phyloP scores from a whole-genome alignment of 2,888 invertebrate species.

The Elegia similella region DNA sequence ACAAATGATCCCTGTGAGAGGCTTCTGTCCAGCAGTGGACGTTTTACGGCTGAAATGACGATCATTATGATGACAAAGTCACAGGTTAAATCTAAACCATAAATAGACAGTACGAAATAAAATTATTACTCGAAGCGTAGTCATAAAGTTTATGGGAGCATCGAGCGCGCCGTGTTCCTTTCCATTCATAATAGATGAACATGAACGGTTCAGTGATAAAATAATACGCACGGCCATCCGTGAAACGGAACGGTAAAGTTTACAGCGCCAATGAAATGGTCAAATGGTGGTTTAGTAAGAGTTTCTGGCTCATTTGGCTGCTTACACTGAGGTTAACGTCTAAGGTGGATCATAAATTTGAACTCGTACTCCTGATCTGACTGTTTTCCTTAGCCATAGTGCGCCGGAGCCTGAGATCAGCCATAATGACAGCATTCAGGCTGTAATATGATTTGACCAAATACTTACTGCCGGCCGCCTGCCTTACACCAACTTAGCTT shows the following conservation, averaged over 20 bases:
- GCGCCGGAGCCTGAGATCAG: too few species aligned
- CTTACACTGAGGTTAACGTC: neutral
- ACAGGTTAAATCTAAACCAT: too few species aligned
- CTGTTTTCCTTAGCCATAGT: too few species aligned
- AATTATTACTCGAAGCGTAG: slow-evolving; percentile 24
- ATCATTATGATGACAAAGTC: too few species aligned
- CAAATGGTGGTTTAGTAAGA: neutral
- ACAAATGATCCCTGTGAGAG: too few species aligned
- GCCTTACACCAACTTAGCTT: too few species aligned
- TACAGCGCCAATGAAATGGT: slow-evolving; percentile 20
- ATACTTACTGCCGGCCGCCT: too few species aligned
- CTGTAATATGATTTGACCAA: too few species aligned
- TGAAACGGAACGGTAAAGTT: slow-evolving; percentile 29
- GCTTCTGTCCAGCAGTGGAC: too few species aligned
- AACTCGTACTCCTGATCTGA: too few species aligned
- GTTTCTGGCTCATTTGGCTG: slow-evolving; percentile 3
- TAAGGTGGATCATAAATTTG: neutral
- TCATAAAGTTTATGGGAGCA: slow-evolving; percentile 40
- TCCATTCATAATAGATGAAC: slow-evolving; percentile 51
- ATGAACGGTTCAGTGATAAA: slow-evolving; percentile 40
- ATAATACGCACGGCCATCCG: slow-evolving; percentile 33
- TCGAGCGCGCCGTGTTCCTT: slow-evolving; percentile 34
- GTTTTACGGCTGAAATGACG: too few species aligned
- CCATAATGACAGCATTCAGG: too few species aligned
- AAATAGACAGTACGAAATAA: slow-evolving; percentile 18